phyloP scores from a whole-genome alignment of 1,140 invertebrate genomes.

The Cardiocondyla obscurior region DNA sequence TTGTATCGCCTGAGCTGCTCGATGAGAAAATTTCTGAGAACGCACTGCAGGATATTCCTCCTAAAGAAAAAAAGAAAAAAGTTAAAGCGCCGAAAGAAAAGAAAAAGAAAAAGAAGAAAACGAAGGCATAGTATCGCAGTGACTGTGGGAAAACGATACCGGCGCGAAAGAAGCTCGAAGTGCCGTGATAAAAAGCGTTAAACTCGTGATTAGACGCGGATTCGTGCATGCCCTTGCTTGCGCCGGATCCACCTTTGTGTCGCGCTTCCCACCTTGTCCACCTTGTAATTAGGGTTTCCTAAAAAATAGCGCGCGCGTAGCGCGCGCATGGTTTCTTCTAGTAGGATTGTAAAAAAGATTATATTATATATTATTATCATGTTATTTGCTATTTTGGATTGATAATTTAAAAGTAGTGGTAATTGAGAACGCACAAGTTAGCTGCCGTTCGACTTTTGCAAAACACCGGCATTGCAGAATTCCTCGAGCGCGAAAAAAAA shows the following conservation, averaged over 20 bases:
- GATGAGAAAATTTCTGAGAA: background rate
- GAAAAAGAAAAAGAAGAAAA: background rate
- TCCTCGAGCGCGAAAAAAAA: slow-evolving; percentile 6
- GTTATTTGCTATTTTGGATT: no score
- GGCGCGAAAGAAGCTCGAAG: slow-evolving; percentile 62
- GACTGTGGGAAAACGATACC: slow-evolving; percentile 81
- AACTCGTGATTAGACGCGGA: slow-evolving; percentile 80
- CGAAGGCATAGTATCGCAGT: slow-evolving; percentile 57
- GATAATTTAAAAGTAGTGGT: no score
- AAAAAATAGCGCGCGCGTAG: no score
- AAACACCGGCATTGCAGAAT: background rate
- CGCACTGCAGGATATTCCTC: background rate
- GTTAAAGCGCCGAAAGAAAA: slow-evolving; percentile 27
- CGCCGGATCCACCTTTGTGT: slow-evolving; percentile 68
- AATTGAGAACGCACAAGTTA: slow-evolving; percentile 7
- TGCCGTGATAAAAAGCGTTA: slow-evolving; percentile 78
- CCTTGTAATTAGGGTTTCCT: no score
- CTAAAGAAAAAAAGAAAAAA: slow-evolving; percentile 29
- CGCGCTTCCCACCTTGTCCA: slow-evolving; percentile 52
- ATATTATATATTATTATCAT: no score
- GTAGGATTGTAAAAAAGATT: no score
- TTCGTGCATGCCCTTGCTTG: slow-evolving; percentile 80
- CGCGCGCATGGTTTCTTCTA: no score
- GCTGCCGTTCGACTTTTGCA: background rate
- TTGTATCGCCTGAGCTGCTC: slow-evolving; percentile 54